A percentile compares a stretch with the other conserved stretches of the same genome.
These are phyloP conservation scores for Venustaconcha ellipsiformis DNA, from an alignment of 1,140 invertebrate genomes.

Conservation along the genomic window DNA sequence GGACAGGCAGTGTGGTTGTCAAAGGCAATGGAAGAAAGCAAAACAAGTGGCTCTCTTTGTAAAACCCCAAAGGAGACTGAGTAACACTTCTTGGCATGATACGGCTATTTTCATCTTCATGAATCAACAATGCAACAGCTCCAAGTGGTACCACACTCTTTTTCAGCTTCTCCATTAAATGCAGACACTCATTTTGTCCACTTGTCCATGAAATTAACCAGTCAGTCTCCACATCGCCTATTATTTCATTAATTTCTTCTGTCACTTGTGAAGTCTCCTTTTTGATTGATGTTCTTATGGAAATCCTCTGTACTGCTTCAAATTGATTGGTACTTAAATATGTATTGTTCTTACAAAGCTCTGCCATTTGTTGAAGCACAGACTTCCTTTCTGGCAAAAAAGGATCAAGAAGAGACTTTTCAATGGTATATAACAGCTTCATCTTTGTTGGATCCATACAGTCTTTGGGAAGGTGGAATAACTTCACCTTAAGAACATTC, in stretches of 20 bases:
- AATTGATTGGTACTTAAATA: too few species aligned
- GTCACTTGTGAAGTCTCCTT: too few species aligned
- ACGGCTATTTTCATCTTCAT: background rate
- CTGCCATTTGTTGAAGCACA: too few species aligned
- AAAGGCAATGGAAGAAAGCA: slow-evolving; percentile 32
- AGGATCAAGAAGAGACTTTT: too few species aligned
- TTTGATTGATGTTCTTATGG: too few species aligned
- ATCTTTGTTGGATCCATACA: too few species aligned
- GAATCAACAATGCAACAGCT: slow-evolving; percentile 10
- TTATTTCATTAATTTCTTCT: too few species aligned
- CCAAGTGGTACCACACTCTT: slow-evolving; percentile 29
- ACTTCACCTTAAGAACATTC: slow-evolving; percentile 52
- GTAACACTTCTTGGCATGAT: background rate
- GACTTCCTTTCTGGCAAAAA: too few species aligned
- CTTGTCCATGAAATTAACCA: slow-evolving; percentile 29
- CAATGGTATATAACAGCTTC: too few species aligned
- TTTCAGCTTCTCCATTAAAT: slow-evolving; percentile 2
- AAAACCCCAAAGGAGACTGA: slow-evolving; percentile 15
- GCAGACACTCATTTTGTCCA: background rate
- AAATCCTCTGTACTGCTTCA: too few species aligned
- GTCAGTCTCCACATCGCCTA: background rate
- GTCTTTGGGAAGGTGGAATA: slow-evolving; percentile 28
- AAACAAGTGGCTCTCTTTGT: slow-evolving; percentile 25
- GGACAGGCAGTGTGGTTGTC: slow-evolving; percentile 19
- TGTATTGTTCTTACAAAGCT: too few species aligned